Evolutionary conservation across 1,140 invertebrate species (phyloP), one percentile per base, ranked within the genome.

Genomic region (Neodiprion pinetum): DNA sequence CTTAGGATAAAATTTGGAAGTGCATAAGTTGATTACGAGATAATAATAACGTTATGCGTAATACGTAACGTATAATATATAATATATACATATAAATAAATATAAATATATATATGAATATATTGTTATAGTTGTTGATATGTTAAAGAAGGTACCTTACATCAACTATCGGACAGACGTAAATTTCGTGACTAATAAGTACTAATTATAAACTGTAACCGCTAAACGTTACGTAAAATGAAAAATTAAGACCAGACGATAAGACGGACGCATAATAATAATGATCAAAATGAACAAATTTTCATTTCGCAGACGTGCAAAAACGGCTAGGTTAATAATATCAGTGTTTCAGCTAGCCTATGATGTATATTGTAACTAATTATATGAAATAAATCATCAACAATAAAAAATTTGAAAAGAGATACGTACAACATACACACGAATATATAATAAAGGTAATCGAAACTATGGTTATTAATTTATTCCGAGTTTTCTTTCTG

Each of bases 321-420:
- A 74, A 76, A 74, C 76, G 73, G 71, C 81, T 83, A 83, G 84
- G 83, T 78, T 83, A 83, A 82, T 81, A 80, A 81, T 83, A 82
- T 84, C 84, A 84, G 82, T 84, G 83, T 85, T 84, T 83, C 83
- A 81, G 84, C 81, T 85, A 85, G 84, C 79, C 80, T 84, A 84
- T 75, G 79, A 84, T 85, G 84, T 85, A 85, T 85, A 85, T 85
- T 85, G 84, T 85, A 84, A 80, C 83, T 84, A 61, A 84, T 85
- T 83, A 84, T 85, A 82, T 83, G 74, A 83, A 85, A 84, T 83
- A 85, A 85, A 85, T 83, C 82, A 84, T 84, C 81, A 78, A 85
- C 75, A 80, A 77, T 79, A 71, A 40, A 40, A 40, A 40, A 40
- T 40, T 40, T 40, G 5, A 40, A 40, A 40, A 40, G 0, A 40